Evolutionary conservation across 2,888 invertebrate species (phyloP).

Genomic region (Kryphioiulus occultus): DNA sequence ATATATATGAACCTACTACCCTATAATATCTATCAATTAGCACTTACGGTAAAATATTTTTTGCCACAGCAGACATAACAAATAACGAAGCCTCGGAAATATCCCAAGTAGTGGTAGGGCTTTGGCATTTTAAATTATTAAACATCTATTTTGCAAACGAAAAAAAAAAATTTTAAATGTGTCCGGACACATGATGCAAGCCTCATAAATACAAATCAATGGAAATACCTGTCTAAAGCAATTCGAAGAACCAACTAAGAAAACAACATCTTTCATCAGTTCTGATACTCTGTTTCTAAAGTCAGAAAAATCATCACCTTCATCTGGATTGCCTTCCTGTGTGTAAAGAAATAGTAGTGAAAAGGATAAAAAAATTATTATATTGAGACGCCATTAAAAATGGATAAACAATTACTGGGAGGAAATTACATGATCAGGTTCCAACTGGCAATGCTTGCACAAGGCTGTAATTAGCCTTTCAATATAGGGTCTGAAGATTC

Average conservation of each 20-base stretch:
- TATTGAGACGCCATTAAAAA: too few species aligned
- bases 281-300: constrained; percentile 89
- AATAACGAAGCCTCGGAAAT: constrained; percentile 92
- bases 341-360: not conserved
- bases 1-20: not conserved
- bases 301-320: constrained; percentile 83
- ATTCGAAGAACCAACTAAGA: constrained; percentile 90
- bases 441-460: constrained; percentile 93
- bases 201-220: not conserved
- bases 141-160: constrained; percentile 62
- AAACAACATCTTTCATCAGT: constrained; percentile 94
- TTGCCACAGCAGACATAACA: constrained; percentile 93
- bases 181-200: constrained; percentile 47
- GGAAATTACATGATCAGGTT: constrained; percentile 80
- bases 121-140: constrained; percentile 70
- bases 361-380: too few species aligned
- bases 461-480: constrained; percentile 88
- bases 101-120: constrained; percentile 82
- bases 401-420: not conserved
- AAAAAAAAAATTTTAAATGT: constrained; percentile 47
- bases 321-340: constrained; percentile 79
- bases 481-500: constrained; percentile 86
- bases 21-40: constrained; percentile 3
- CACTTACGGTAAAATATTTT: constrained; percentile 91
- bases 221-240: constrained; percentile 87